These are phyloP conservation scores for Rhagologus leucostigma DNA, from an alignment of 2,113 vertebrate genomes.

Conservation along the genomic window DNA sequence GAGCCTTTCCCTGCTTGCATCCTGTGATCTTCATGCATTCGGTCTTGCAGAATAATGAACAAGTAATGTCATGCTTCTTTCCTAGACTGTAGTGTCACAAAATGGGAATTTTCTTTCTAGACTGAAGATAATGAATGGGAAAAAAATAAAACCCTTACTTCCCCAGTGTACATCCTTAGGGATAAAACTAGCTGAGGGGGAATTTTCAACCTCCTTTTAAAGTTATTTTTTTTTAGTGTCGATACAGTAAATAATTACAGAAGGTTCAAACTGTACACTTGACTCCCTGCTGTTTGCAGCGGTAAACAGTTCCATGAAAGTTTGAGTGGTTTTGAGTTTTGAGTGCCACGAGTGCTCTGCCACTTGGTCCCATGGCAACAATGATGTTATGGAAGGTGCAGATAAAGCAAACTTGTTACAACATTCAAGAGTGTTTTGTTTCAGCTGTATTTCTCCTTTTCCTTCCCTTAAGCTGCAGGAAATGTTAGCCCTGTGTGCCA, in stretches of 20 bases:
- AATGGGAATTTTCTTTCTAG: background rate
- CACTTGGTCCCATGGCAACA: slow-evolving; percentile 11
- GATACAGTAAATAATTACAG: background rate
- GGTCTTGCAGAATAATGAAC: slow-evolving; percentile 27
- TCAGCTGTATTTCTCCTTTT: background rate
- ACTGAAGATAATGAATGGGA: background rate
- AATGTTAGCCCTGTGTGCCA: background rate
- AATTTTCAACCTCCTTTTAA: background rate
- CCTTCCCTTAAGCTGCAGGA: background rate
- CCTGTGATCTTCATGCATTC: background rate
- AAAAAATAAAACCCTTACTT: background rate
- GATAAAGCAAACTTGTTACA: background rate
- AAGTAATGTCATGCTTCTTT: background rate
- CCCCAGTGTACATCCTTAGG: background rate
- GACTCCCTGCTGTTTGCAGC: background rate
- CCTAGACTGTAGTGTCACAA: background rate
- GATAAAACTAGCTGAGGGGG: background rate
- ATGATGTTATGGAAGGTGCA: background rate
- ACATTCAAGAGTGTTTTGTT: background rate
- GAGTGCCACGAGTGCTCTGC: background rate
- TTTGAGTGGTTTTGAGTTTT: background rate
- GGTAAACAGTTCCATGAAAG: background rate
- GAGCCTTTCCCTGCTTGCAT: background rate
- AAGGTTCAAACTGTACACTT: background rate
- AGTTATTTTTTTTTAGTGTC: background rate